Evolutionary conservation across 2,888 invertebrate genomes (phyloP).

Genomic region (Linyphia triangularis): DNA sequence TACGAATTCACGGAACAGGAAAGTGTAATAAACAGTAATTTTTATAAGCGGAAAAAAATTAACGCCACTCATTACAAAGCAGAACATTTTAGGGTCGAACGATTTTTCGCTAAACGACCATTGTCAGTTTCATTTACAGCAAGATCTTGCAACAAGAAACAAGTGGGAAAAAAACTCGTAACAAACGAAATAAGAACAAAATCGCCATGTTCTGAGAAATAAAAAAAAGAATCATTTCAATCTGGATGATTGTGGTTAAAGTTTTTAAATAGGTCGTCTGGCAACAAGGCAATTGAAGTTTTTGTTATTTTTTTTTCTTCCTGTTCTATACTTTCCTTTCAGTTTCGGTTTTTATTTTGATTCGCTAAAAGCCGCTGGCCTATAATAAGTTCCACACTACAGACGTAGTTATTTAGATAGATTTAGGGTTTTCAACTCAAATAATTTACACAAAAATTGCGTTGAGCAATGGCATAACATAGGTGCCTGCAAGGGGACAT

Average conservation of each 20-base stretch:
- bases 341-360: conserved; percentile 28
- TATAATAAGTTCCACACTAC: background rate
- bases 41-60: background rate
- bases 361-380: conserved; percentile 57
- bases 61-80: conserved; percentile 3
- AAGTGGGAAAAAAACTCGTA: conserved; percentile 19
- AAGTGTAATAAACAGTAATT: background rate
- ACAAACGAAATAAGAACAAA: background rate
- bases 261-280: conserved; percentile 71
- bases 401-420: too few species aligned
- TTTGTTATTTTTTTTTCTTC: background rate
- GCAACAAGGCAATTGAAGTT: conserved; percentile 30
- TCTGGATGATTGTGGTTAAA: conserved; percentile 47
- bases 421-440: too few species aligned
- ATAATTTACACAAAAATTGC: too few species aligned
- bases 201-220: conserved; percentile 37
- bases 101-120: conserved; percentile 27
- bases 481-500: too few species aligned
- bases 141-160: conserved; percentile 1
- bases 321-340: conserved; percentile 13
- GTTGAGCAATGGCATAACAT: too few species aligned
- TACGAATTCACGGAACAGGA: background rate
- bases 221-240: conserved; percentile 58
- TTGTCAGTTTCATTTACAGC: conserved; percentile 59
- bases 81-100: conserved; percentile 47